phyloP scores from a whole-genome alignment of 1,140 invertebrate species.

The Antheraea pernyi region DNA sequence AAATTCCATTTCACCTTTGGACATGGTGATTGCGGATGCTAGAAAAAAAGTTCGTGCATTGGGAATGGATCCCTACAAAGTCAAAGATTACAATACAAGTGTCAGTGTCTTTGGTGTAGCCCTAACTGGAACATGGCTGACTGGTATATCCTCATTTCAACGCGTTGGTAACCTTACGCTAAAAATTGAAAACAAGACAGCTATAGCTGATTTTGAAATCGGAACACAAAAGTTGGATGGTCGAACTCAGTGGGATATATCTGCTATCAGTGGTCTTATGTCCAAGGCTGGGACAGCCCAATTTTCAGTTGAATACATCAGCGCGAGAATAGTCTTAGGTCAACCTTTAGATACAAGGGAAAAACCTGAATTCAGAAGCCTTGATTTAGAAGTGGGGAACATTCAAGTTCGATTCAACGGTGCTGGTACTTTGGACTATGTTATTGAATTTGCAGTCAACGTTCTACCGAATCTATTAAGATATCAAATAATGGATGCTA shows the following conservation, averaged over 20 bases:
- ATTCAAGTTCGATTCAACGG: constrained; percentile 89
- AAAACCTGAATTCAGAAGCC: constrained; percentile 83
- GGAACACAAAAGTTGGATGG: constrained; percentile 89
- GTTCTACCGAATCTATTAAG: constrained; percentile 89
- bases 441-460: constrained; percentile 88
- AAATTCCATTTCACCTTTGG: constrained; percentile 91
- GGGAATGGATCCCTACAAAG: constrained; percentile 86
- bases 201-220: constrained; percentile 84
- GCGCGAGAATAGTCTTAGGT: constrained; percentile 82
- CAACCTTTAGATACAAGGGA: constrained; percentile 89
- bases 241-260: constrained; percentile 88
- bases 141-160: constrained; percentile 89
- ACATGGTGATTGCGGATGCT: constrained; percentile 87
- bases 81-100: constrained; percentile 85
- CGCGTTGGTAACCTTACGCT: constrained; percentile 88
- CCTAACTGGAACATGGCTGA: constrained; percentile 87
- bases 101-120: constrained; percentile 84
- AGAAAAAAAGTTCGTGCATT: constrained; percentile 85
- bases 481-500: constrained; percentile 91
- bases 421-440: constrained; percentile 89
- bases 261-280: constrained; percentile 83
- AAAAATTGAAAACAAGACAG: constrained; percentile 85
- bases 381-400: constrained; percentile 90
- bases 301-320: constrained; percentile 88
- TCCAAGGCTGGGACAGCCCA: constrained; percentile 85